Evolutionary conservation across 2,113 vertebrate genomes (phyloP), one percentile per base, ranked within the genome.

Genomic region (Rafetus swinhoei): DNA sequence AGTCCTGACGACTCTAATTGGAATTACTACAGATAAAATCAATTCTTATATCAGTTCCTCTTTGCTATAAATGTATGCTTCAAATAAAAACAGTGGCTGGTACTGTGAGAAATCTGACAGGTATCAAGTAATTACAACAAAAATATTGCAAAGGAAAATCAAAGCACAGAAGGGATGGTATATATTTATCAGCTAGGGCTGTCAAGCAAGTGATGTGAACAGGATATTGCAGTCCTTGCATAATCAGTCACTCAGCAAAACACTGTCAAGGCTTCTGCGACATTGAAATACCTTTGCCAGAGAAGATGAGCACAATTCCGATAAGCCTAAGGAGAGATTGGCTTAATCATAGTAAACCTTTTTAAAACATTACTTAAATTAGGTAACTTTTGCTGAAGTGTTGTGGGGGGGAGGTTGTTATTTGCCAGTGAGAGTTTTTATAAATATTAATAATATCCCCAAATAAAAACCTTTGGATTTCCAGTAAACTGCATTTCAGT

Each of bases 151-250:
- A 86, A 32, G 27, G 19, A 45, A 87, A 90, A 83, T 2, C 2
- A 39, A 81, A 59, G 13, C 7, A 19, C 82, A 88, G 24, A 18
- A 60, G n/a, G 35, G 69, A 53, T 25, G 59, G 76, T 93, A 90
- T 65, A 24, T 94, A 88, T 72, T 94, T 65, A 89, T 92, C 39
- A 56, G 85, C 86, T 85, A 60, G 83, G 60, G 45, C 84, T 93
- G 62, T 65, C 89, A 86, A n/a, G 25, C 35, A 82, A 85, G 76
- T 52, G 84, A 56, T 79, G 57, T 86, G 89, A 93, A 72, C 82
- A 83, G 69, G 54, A 80, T 16, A 1, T 32, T 72, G 24, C 25
- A 88, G 77, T 62, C 54, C 88, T 94, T 15, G 50, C 82, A 6
- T 92, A 76, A 60, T 62, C 45, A 53, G 18, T 79, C 0, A 0